Base-by-base conservation (phyloP, 2,113 vertebrate species). In the Conger conger region DNA sequence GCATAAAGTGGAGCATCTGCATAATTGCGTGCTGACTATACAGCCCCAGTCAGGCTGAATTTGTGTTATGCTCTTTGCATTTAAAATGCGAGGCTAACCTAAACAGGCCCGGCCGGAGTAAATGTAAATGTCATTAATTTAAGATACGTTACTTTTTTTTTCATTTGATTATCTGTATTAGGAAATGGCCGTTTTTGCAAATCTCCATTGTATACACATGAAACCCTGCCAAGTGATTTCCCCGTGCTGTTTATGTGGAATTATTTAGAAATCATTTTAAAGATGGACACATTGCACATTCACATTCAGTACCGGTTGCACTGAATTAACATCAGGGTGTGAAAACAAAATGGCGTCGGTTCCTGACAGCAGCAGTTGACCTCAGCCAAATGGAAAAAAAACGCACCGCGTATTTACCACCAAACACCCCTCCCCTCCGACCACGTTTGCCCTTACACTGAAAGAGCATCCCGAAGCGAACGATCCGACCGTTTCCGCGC, bases 1-100 rank as follows among this genome's bases (percentile, higher is more conserved):
- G 93, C 93, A 93, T 91, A 93, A 95, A 93, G 94, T 94, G 92
- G 91, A 92, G 88, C 91, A 89, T 93, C 91, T 93, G 81, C 92
- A 91, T 93, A 94, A 95, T 94, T 93, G 94, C 89, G 92, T 83
- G 88, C 90, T 90, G 90, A 93, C 92, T 90, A 88, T 88, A 89
- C 90, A 91, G 91, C 88, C 90, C 87, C 90, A 87, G 82, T 91
- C 87, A 89, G 87, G 85, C 84, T 91, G 89, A 53, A 80, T 86
- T 88, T 89, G 90, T 89, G 88, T 83, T 42, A 88, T 89, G 82
- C 82, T 78, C 84, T 38, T 42, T 87, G 79, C 89, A 87, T 91
- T 82, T 57, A 30, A 57, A 35, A 82, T 35, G 36, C 50, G 1
- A 38, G 54, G 20, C 57, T 20, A 79, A 77, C 35, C 35, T 63